Percentiles rank a stretch among this genome's conserved stretches.
These are phyloP conservation scores for Rhopalosiphum maidis DNA, from an alignment of 1,140 invertebrate species.

Conservation along the genomic window DNA sequence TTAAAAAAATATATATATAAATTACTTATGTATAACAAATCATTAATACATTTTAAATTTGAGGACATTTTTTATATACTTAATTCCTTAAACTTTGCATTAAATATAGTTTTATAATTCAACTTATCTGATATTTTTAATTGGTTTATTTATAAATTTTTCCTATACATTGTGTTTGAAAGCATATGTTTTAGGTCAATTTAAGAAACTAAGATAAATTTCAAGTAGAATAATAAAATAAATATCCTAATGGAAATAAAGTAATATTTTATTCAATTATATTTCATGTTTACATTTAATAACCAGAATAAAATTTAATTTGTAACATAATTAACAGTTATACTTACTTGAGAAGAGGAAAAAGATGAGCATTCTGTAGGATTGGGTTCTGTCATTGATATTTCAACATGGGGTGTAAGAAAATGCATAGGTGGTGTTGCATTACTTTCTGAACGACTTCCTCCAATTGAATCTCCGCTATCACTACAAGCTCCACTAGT, in stretches of 20 bases:
- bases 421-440: slow-evolving; percentile 88
- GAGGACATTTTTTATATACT: too few species aligned
- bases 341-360: slow-evolving; percentile 63
- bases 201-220: not conserved
- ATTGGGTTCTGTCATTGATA: slow-evolving; percentile 78
- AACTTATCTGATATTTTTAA: too few species aligned
- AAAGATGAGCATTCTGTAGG: slow-evolving; percentile 63
- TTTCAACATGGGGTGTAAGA: slow-evolving; percentile 86
- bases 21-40: too few species aligned
- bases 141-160: too few species aligned
- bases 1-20: too few species aligned
- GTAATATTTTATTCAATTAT: not conserved
- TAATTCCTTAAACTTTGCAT: too few species aligned
- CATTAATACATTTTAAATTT: too few species aligned
- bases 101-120: too few species aligned
- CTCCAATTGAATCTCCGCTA: slow-evolving; percentile 74
- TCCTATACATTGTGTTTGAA: not conserved
- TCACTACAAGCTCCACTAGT: slow-evolving; percentile 69
- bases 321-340: not conserved
- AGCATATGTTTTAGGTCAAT: not conserved
- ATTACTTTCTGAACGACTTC: slow-evolving; percentile 77
- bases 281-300: not conserved
- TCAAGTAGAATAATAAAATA: slow-evolving; percentile 1
- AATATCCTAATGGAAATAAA: not conserved
- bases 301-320: not conserved